Base-by-base conservation (phyloP, 2,888 invertebrate species). In the Aleiodes testaceus region DNA sequence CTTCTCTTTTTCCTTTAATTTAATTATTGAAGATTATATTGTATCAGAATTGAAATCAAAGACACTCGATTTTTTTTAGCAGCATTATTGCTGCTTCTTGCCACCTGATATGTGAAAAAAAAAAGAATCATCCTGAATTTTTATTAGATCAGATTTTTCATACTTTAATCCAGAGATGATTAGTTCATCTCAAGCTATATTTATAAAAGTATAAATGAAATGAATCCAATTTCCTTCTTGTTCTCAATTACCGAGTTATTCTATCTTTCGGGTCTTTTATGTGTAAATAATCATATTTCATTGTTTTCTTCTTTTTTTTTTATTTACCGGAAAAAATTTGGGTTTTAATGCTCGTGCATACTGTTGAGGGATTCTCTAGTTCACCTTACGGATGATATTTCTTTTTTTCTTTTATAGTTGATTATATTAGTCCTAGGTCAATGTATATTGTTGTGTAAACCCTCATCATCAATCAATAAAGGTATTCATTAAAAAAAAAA, bases 401-500 rank as follows among this genome's bases (percentile, higher is more conserved):
- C 12, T n/a, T 45, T 47, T 42, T 30, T 36, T 22, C 59, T 42
- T 65, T 69, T 45, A 55, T 65, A 70, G 18, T 47, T 65, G 20
- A 65, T 65, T 47, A 55, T 52, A 45, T 53, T 53, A 69, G 52
- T 30, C 30, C 44, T 64, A 53, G 14, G 16, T 42, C 44, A 63
- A 65, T 70, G 47, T 70, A 36, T 61, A 50, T 61, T 61, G 49
- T 61, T 66, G 53, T 70, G 49, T 70, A 59, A 59, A 66, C 59
- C 22, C 26, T 66, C 44, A 66, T 61, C 18, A 50, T 22, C 42
- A 36, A 36, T 52, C 18, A 66, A 61, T 59, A 70, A 70, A 66
- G 16, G 26, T 22, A 70, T 70, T 61, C 70, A 42, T 66, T 61
- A 50, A 50, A 12, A 42, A 44, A 36, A 42, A 64, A 14, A 42